phyloP scores from a whole-genome alignment of 2,113 vertebrate genomes.

The Calidris pugnax region DNA sequence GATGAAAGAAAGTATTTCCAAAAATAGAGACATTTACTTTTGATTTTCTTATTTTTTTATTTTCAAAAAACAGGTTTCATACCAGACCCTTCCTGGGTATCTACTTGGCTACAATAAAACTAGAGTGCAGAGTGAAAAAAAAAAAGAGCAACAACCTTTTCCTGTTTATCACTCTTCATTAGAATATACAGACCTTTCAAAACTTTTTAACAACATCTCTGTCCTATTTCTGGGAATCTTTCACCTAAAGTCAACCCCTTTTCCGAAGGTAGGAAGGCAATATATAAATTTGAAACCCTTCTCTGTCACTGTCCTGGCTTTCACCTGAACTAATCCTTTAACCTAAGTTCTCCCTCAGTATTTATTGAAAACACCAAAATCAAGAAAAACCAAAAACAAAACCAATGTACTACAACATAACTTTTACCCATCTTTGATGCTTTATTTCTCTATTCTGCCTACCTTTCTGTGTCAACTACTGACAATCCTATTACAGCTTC shows the following conservation, averaged over 20 bases:
- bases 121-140: neutral
- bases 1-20: neutral
- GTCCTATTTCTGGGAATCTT: neutral
- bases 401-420: neutral
- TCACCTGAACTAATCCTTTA: neutral
- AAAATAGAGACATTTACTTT: neutral
- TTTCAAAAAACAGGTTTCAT: neutral
- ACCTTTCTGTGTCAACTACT: neutral
- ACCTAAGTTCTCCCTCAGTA: neutral
- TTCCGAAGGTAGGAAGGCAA: neutral
- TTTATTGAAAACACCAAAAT: neutral
- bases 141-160: neutral
- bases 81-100: neutral
- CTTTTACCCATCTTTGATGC: neutral
- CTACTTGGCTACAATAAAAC: neutral
- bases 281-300: neutral
- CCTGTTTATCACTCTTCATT: neutral
- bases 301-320: neutral
- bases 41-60: too few species aligned
- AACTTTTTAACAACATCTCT: neutral
- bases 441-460: neutral
- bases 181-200: neutral
- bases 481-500: neutral
- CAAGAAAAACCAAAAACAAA: neutral
- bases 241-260: neutral